A percentile compares a stretch with the other conserved stretches of the same genome.
Evolutionary conservation across 2,888 invertebrate species (phyloP).

Genomic region (Spatulosminthurus flaviceps): DNA sequence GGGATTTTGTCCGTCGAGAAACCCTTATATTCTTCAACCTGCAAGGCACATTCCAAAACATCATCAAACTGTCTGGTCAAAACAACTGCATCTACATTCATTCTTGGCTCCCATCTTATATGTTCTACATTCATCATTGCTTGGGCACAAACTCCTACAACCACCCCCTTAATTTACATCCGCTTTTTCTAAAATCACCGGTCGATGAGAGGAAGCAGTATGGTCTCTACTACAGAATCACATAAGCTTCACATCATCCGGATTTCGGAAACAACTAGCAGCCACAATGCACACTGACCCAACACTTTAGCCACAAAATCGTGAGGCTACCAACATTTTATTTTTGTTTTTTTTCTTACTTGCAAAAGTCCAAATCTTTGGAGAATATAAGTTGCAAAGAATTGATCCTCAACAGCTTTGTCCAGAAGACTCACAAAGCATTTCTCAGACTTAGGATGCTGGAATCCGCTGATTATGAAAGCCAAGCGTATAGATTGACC

Average conservation of each 20-base stretch:
- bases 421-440: conserved; percentile 33
- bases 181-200: background rate
- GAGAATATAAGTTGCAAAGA: conserved; percentile 43
- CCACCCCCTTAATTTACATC: background rate
- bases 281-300: background rate
- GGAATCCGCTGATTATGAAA: conserved; percentile 10
- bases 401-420: conserved; percentile 33
- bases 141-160: too few species aligned
- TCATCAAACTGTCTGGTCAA: too few species aligned
- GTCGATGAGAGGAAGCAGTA: background rate
- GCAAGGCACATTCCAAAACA: background rate
- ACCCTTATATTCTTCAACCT: conserved; percentile 25
- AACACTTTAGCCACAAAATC: background rate
- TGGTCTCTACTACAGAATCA: background rate
- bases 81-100: background rate
- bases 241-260: background rate
- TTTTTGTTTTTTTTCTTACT: background rate
- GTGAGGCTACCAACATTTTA: background rate
- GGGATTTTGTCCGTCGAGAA: conserved; percentile 27
- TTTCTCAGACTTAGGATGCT: background rate
- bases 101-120: too few species aligned
- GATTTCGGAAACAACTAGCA: background rate
- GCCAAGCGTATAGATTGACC: conserved; percentile 29
- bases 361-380: conserved; percentile 34
- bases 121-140: too few species aligned